Percentiles rank a stretch among this genome's conserved stretches.
These are phyloP conservation scores for Aptenodytes forsteri DNA, from an alignment of 2,113 vertebrate species.

Conservation along the genomic window DNA sequence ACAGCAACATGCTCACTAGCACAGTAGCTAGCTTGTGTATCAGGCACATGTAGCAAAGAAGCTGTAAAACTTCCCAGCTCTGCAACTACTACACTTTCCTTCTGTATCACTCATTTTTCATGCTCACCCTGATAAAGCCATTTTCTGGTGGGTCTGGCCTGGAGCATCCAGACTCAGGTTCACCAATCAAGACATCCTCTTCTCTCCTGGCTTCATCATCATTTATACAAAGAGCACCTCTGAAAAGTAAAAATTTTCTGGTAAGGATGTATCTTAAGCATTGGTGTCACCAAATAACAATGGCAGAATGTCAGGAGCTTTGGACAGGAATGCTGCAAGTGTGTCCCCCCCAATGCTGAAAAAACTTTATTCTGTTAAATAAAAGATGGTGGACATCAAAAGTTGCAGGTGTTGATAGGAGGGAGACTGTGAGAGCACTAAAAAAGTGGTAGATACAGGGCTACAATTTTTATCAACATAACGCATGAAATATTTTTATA, in stretches of 20 bases:
- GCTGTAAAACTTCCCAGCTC: background rate
- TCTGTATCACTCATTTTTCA: background rate
- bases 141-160: constrained; percentile 79
- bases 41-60: background rate
- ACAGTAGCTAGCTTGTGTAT: background rate
- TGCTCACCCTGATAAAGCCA: constrained; percentile 85
- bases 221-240: constrained; percentile 85
- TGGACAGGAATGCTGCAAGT: background rate
- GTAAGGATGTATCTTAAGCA: background rate
- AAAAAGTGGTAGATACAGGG: background rate
- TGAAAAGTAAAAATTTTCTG: constrained; percentile 48
- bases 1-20: background rate
- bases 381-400: background rate
- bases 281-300: background rate
- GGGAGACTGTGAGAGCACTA: background rate
- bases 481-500: background rate
- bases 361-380: background rate
- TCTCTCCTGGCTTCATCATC: constrained; percentile 82
- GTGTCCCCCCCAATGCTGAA: background rate
- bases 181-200: constrained; percentile 48
- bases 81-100: background rate
- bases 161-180: constrained; percentile 82
- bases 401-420: background rate
- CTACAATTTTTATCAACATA: background rate
- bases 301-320: background rate